A percentile compares a stretch with the other conserved stretches of the same genome.
Evolutionary conservation across 2,797 vertebrate species (phyloP).

Genomic region (Chiroxiphia lanceolata): DNA sequence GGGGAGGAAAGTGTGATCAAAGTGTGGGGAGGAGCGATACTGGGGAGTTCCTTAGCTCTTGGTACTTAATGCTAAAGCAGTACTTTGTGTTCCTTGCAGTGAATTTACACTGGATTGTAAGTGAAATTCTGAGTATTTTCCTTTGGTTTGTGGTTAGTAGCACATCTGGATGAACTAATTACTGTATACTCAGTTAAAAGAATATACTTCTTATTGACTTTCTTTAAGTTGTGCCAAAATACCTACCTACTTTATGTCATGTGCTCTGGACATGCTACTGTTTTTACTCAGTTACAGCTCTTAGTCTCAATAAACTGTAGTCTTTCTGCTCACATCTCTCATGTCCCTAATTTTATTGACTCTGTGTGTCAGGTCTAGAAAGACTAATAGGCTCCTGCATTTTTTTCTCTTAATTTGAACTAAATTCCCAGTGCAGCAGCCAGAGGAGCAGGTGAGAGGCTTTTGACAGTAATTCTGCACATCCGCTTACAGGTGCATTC

Average conservation of each 20-base stretch:
- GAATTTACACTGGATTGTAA: not conserved
- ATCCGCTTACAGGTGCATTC: not conserved
- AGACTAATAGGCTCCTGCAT: not conserved
- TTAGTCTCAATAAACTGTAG: not conserved
- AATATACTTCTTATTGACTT: not conserved
- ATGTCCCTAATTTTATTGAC: not conserved
- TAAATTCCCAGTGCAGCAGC: conserved; percentile 8
- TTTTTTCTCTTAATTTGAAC: not conserved
- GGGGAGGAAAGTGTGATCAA: not conserved
- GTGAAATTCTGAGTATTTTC: not conserved
- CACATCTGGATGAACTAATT: not conserved
- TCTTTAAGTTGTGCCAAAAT: not conserved
- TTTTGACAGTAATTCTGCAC: not conserved
- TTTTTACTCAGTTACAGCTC: not conserved
- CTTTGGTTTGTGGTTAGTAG: not conserved
- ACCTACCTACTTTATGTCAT: not conserved
- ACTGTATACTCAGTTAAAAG: not conserved
- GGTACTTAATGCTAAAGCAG: not conserved
- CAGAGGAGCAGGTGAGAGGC: not conserved
- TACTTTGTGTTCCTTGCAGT: not conserved
- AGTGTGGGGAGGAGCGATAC: accelerated
- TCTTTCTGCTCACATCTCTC: not conserved
- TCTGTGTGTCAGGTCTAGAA: not conserved
- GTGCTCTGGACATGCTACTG: not conserved
- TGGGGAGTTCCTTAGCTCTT: not conserved